These are phyloP conservation scores for Choloepus didactylus DNA, from an alignment of 2,797 vertebrate species.

Conservation along the genomic window DNA sequence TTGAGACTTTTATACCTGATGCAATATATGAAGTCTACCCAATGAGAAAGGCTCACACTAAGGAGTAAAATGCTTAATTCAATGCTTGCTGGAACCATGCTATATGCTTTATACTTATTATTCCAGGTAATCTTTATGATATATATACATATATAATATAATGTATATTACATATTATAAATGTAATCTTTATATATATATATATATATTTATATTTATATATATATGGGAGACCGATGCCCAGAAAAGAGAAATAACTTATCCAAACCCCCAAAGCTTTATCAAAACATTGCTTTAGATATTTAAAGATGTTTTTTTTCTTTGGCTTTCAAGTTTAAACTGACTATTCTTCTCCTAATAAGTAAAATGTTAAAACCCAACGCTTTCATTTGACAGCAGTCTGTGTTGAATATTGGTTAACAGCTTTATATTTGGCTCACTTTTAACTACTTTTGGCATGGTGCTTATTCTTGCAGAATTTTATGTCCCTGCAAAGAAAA, in stretches of 20 bases:
- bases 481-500: not conserved
- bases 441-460: not conserved
- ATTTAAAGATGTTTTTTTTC: not conserved
- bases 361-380: not conserved
- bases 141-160: not conserved
- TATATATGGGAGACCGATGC: not conserved
- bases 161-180: no score
- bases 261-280: not conserved
- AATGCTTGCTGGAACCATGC: not conserved
- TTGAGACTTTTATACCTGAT: not conserved
- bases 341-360: not conserved
- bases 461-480: not conserved
- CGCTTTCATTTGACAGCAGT: not conserved
- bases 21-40: not conserved
- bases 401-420: not conserved
- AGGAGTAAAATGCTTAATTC: not conserved
- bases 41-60: not conserved
- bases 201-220: not conserved
- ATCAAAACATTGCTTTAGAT: not conserved
- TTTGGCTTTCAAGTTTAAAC: not conserved
- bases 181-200: not conserved
- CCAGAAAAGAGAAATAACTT: not conserved
- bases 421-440: not conserved
- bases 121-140: not conserved
- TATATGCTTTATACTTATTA: not conserved